Evolutionary conservation across 2,113 vertebrate genomes (phyloP), one percentile per base, ranked within the genome.

Genomic region (Dermatemys mawii): DNA sequence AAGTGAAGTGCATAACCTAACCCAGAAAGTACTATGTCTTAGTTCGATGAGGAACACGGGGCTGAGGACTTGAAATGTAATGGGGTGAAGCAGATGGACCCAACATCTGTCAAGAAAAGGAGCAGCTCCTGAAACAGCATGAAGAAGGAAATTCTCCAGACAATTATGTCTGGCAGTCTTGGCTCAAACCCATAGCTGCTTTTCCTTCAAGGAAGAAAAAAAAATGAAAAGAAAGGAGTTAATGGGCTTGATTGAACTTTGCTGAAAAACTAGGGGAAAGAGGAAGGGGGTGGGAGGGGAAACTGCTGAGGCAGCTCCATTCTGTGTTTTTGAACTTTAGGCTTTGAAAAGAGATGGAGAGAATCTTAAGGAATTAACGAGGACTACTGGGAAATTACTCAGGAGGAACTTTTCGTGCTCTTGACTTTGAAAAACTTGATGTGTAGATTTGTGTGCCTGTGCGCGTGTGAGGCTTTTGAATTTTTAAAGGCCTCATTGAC

Each of bases 231-330:
- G 57, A 53, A 86, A 90, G 53, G 78, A 96, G 89, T 89, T 97
- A 97, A 97, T 95, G 90, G 90, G 57, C 79, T 94, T 97, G 94
- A 95, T 92, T 95, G 91, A 96, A 79, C 85, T 92, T 93, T 6
- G 76, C 89, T 93, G 94, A 90, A 87, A 86, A 87, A 83, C 44
- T n/a, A 63, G 14, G 55, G 17, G 55, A 11, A 70, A 93, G 91
- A 8, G 35, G 83, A 76, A 11, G n/a, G 21, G 2, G n/a, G 35
- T 19, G 16, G 4, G 22, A n/a, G n/a, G 49, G 79, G 81, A 96
- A 97, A 97, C 55, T 96, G 98, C 97, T 97, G 97, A 98, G 96
- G 80, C 89, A 97, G 97, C 96, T 94, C 63, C 87, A 95, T 96
- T 92, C 84, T 50, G 29, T 0, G 5, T 57, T 97, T 98, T 98